Evolutionary conservation across 1,140 invertebrate genomes (phyloP), one percentile per base, ranked within the genome.

Genomic region (Micrasema longulum): DNA sequence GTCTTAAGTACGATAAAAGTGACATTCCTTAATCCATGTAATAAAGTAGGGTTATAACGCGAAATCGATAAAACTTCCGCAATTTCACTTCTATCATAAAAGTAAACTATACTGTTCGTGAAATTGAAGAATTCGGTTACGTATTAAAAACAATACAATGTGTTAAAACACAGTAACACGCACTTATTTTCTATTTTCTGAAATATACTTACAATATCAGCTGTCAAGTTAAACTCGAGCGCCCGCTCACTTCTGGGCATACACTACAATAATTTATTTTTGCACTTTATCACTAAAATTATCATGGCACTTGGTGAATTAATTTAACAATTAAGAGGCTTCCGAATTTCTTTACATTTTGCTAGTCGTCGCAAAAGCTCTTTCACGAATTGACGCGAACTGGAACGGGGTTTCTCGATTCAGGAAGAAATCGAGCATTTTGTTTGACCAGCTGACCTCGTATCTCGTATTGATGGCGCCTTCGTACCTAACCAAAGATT

Each of bases 11-110:
- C 2, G 20, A 48, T 11, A 48, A 20, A 66, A 55, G 48, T 72
- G 63, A 38, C 63, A 72, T 41, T 55, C 45, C 36, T 50, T 16
- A 12, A 22, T n/a, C 18, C 23, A 38, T 57, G 55, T 36, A 68
- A 52, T 68, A 52, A 68, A 53, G 50, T 68, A 23, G 76, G 77
- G 79, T 78, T 80, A 78, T 79, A 79, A 80, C 80, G 80, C 79
- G 78, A 79, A 85, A 85, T 85, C 84, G 80, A 85, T 85, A 85
- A 84, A 84, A 83, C 82, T 84, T 84, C 84, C 84, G 84, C 84
- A 85, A 82, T 84, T 84, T 80, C 82, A 79, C 80, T 82, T 80
- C 48, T 71, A 66, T 60, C 62, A n/a, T 45, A 45, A 47, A 71
- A 43, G 47, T 50, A 36, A 55, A 57, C 55, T 38, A 26, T 47